These are phyloP conservation scores for Esox masquinongy DNA, from an alignment of 2,797 vertebrate species.

Conservation along the genomic window DNA sequence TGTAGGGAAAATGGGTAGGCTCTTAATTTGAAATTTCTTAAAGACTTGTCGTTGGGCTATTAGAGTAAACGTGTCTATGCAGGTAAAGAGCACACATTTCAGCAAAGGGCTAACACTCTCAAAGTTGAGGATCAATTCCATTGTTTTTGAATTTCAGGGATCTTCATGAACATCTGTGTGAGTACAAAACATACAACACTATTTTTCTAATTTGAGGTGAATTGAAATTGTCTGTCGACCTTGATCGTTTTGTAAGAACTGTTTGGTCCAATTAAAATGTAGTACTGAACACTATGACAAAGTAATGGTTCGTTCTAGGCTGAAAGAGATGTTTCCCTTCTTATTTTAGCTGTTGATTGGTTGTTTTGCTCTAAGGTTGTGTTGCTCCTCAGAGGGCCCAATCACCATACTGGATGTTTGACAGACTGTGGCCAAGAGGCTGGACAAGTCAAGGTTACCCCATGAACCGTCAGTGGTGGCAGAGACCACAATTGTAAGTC, in stretches of 20 bases:
- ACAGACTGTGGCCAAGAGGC: background rate
- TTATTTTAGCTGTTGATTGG: conserved; percentile 10
- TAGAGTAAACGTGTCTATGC: conserved; percentile 14
- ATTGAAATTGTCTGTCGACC: background rate
- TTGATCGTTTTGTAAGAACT: background rate
- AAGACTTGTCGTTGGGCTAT: background rate
- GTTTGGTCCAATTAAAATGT: background rate
- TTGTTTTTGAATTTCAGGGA: no score
- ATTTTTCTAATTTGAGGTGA: background rate
- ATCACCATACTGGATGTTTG: background rate
- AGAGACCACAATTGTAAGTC: background rate
- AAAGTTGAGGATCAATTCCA: background rate
- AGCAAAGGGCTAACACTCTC: background rate
- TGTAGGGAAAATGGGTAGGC: background rate
- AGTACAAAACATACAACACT: background rate
- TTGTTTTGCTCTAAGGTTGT: background rate
- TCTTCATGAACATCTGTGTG: no score
- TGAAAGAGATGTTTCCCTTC: conserved; percentile 11
- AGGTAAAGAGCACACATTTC: conserved; percentile 47
- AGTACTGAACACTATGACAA: background rate
- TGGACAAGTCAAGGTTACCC: conserved; percentile 24
- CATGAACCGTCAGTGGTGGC: background rate
- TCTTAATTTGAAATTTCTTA: background rate
- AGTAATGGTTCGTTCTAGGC: conserved; percentile 10
- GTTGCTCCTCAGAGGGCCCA: background rate